These are phyloP conservation scores for Falco columbarius DNA, from an alignment of 2,797 vertebrate genomes.

Conservation along the genomic window DNA sequence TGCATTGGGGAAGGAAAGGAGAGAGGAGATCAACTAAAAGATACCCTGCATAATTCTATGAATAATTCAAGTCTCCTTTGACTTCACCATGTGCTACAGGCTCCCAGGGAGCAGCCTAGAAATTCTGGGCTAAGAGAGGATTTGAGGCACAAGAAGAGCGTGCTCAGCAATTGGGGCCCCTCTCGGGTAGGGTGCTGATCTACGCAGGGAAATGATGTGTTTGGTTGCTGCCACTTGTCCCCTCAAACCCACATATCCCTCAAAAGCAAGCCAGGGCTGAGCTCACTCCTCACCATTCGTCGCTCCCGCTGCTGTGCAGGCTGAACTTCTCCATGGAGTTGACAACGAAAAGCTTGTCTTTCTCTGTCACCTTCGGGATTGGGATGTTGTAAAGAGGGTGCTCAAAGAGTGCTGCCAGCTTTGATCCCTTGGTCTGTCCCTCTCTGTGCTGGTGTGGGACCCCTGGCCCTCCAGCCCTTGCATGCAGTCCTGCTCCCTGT, in stretches of 20 bases:
- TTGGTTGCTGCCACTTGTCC: not conserved
- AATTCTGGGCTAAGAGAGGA: not conserved
- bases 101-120: not conserved
- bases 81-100: not conserved
- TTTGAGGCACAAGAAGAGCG: not conserved
- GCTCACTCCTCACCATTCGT: constrained; percentile 78
- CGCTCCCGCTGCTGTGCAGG: constrained; percentile 60
- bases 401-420: constrained; percentile 79
- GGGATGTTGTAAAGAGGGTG: constrained; percentile 82
- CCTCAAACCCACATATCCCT: not conserved
- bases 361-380: constrained; percentile 59
- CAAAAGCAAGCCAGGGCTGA: not conserved
- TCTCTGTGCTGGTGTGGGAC: not conserved
- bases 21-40: not conserved
- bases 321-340: constrained; percentile 74
- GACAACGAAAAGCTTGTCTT: constrained; percentile 81
- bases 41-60: not conserved
- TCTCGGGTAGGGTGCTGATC: not conserved
- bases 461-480: not conserved
- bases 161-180: not conserved
- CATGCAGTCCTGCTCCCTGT: accelerated
- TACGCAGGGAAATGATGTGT: accelerated
- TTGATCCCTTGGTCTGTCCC: not conserved
- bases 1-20: not conserved
- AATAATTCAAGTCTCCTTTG: constrained; percentile 1